Conservation (phyloP, 2,797 vertebrate genomes). For the Danio albolineatus region DNA sequence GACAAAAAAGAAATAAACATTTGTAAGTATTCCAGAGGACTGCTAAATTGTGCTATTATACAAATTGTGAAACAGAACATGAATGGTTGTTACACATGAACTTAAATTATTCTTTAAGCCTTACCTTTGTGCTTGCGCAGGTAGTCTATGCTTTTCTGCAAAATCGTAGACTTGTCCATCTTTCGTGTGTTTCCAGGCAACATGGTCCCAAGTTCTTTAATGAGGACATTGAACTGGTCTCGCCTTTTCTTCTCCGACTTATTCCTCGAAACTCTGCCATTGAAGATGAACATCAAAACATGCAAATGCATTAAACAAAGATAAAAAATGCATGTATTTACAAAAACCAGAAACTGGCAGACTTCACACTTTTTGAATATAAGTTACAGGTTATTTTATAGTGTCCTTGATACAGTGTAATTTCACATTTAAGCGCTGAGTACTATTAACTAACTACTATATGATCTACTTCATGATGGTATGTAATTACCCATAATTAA, state of each 20-base stretch:
- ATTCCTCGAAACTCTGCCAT: slow-evolving; percentile 92
- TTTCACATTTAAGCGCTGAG: too few relatives aligned
- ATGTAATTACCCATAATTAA: too few relatives aligned
- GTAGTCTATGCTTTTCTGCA: slow-evolving; percentile 98
- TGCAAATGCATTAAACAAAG: not conserved
- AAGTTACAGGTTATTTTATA: too few relatives aligned
- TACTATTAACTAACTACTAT: too few relatives aligned
- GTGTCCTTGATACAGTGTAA: too few relatives aligned
- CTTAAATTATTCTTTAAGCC: not conserved
- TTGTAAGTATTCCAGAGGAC: not conserved
- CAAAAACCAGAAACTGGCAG: not conserved
- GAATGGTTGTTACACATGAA: not conserved
- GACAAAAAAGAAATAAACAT: not conserved
- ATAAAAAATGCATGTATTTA: not conserved
- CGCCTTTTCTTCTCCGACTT: slow-evolving; percentile 98
- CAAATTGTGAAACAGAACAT: not conserved
- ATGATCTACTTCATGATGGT: too few relatives aligned
- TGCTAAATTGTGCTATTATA: too few relatives aligned
- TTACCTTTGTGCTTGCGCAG: slow-evolving; percentile 97
- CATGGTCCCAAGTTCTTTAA: slow-evolving; percentile 98
- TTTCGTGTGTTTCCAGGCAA: slow-evolving; percentile 96
- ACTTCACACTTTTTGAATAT: not conserved
- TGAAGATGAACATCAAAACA: not conserved
- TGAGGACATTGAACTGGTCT: slow-evolving; percentile 99
- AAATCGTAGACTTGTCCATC: slow-evolving; percentile 98